Base-by-base conservation (phyloP, 92 coral and sea anemone species). In the Pocillopora grandis region DNA sequence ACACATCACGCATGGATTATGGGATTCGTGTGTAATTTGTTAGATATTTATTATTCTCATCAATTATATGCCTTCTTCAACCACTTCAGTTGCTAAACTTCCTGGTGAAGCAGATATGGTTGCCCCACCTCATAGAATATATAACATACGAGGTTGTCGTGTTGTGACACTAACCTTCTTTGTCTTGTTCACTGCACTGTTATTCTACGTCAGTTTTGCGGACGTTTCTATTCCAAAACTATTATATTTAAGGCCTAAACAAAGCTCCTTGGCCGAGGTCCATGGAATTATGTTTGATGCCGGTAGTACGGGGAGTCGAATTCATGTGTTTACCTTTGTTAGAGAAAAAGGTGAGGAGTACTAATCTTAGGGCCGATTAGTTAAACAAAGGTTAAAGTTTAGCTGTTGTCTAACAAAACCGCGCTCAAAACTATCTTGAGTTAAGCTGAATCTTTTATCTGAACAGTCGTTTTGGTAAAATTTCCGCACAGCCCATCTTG, bases 281-380 rank as follows among this genome's bases (percentile, higher is more conserved):
- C 91, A 90, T 77, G 97, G 98, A 27, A 93, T 96, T 67, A 95
- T 96, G 95, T 92, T 96, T 83, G 99, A 96, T 81, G 99, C 99
- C 62, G 99, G 99, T 3, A 96, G 99, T 62, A 96, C 99, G 2
- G 99, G 99, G 6, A 96, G 95, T 66, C 80, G 99, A 27, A 91
- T 96, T 72, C 99, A 96, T 56, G 92, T 92, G 10, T 96, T 87
- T 76, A 84, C 93, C 16, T 94, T 96, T 62, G 72, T 58, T 58
- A 86, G 85, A 85, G 19, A 36, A 12, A 27, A 67, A 87, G 97
- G 97, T 93, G 60, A 66, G 91, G 27, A 2, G 18, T 35, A 69
- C 71, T 7, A 3, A 64, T 11, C n/a, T 36, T 21, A 55, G 6
- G 36, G 21, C 59, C 21, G 10, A 64, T 19, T 64, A 64, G 10